Evolutionary conservation across 2,113 vertebrate species (phyloP).

Genomic region (Entomyzon cyanotis): DNA sequence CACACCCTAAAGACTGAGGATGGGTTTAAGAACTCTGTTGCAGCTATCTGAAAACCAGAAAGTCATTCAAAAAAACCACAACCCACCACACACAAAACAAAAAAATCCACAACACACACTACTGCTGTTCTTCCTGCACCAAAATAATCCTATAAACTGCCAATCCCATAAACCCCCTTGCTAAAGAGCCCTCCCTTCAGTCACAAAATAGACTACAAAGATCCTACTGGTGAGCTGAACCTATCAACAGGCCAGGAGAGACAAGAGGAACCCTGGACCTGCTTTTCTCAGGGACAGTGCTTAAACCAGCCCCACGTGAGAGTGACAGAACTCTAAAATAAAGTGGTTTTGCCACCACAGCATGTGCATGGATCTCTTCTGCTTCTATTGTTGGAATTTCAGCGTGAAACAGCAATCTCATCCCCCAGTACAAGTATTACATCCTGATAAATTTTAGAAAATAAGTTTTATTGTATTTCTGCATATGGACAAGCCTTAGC

Average conservation of each 20-base stretch:
- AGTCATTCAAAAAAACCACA: background rate
- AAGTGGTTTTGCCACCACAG: background rate
- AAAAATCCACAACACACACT: background rate
- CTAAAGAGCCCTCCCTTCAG: background rate
- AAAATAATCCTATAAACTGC: background rate
- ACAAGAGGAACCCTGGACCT: accelerated
- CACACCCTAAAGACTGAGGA: background rate
- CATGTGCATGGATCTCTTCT: accelerated
- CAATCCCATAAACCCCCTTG: background rate
- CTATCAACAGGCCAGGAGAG: background rate
- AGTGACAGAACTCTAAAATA: background rate
- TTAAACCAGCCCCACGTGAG: background rate
- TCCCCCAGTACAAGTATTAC: background rate
- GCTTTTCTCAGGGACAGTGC: background rate
- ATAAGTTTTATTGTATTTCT: background rate
- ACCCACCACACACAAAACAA: background rate
- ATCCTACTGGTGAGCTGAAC: background rate
- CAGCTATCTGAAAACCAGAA: background rate
- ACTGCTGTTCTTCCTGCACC: background rate
- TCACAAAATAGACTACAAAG: background rate
- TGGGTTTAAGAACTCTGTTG: background rate
- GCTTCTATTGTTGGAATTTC: background rate
- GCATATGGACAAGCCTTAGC: background rate
- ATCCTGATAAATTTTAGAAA: background rate
- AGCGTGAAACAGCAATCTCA: background rate